phyloP scores from a whole-genome alignment of 2,797 vertebrate genomes.

The Gorsachius magnificus region DNA sequence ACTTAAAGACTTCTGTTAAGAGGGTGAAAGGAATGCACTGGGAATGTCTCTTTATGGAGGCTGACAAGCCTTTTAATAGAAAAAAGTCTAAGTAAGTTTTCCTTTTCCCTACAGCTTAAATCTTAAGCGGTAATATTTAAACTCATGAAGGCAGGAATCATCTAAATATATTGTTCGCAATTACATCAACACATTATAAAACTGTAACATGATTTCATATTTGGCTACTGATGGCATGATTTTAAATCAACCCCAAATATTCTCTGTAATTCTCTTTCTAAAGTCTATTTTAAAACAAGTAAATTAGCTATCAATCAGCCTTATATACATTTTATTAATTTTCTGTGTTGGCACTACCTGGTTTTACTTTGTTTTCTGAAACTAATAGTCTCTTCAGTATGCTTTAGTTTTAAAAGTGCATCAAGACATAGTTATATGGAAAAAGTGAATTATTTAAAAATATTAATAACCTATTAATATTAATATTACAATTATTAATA shows the following conservation, averaged over 20 bases:
- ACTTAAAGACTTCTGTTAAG: conserved; percentile 23
- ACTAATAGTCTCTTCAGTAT: background rate
- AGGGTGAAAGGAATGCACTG: conserved; percentile 36
- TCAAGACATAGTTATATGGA: background rate
- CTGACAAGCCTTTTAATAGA: background rate
- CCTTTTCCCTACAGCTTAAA: background rate
- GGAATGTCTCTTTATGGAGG: background rate
- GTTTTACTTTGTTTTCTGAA: background rate
- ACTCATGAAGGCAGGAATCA: background rate
- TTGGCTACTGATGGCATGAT: background rate
- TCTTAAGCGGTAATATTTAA: background rate
- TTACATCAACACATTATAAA: background rate
- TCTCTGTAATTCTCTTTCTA: background rate
- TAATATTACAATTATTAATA: background rate
- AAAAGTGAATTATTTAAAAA: background rate
- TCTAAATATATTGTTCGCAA: background rate
- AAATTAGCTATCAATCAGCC: background rate
- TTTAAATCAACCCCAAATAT: background rate
- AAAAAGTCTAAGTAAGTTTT: background rate
- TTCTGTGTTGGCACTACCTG: background rate
- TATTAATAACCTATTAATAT: background rate
- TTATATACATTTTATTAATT: background rate
- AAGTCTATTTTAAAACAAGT: background rate
- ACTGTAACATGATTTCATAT: background rate
- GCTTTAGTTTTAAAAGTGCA: background rate